Evolutionary conservation across 53 echinoderm and acorn worm species (phyloP).

Genomic region (Actinopyga echinites): DNA sequence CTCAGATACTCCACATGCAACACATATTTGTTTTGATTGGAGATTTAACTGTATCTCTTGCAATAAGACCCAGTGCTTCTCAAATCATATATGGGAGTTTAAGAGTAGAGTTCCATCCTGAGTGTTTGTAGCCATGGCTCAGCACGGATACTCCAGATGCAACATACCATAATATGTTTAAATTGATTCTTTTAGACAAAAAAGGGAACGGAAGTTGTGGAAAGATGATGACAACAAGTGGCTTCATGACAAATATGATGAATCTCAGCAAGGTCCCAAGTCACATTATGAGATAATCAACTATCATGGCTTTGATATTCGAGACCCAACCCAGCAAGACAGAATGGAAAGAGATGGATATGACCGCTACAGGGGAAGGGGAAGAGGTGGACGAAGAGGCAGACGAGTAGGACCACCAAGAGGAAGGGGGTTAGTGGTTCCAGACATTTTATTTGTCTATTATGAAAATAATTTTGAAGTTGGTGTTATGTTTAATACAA

Average conservation of each 20-base stretch:
- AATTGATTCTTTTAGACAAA: constrained; percentile 51
- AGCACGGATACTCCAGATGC: no score
- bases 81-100: no score
- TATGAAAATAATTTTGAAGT: no score
- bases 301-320: constrained; percentile 73
- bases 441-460: no score
- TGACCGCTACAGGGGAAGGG: constrained; percentile 45
- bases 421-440: constrained; percentile 10
- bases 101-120: no score
- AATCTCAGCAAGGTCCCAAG: constrained; percentile 80
- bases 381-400: constrained; percentile 33
- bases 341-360: constrained; percentile 16
- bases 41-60: no score
- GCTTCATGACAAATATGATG: constrained; percentile 73
- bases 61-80: no score
- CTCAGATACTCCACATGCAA: no score
- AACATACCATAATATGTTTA: no score
- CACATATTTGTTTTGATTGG: no score
- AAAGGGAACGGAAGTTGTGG: constrained; percentile 74
- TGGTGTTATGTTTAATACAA: no score
- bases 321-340: constrained; percentile 34
- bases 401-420: not conserved
- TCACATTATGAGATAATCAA: constrained; percentile 61
- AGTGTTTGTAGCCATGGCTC: no score
- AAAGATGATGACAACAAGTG: constrained; percentile 71